A percentile compares a stretch with the other conserved stretches of the same genome.
Conservation (phyloP, 1,140 invertebrate genomes). For the Drosophila elegans region DNA sequence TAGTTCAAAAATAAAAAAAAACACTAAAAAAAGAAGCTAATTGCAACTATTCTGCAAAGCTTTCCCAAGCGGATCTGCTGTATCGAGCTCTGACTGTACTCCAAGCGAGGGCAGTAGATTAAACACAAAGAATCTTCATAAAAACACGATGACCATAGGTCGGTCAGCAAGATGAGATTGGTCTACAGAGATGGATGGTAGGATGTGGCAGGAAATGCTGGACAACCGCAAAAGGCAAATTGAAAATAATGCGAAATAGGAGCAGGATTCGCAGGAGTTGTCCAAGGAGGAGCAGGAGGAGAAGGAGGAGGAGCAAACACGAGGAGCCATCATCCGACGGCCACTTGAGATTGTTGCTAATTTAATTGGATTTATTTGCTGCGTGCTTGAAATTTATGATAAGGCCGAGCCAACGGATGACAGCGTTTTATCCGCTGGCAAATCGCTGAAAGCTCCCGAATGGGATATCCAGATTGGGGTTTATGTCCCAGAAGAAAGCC, state of each 20-base stretch:
- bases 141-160: constrained; percentile 31
- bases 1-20: too few relatives aligned
- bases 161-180: constrained; percentile 20
- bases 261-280: neutral
- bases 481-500: constrained; percentile 19
- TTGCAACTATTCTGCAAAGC: too few relatives aligned
- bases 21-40: too few relatives aligned
- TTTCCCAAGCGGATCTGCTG: too few relatives aligned
- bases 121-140: constrained; percentile 29
- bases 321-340: constrained; percentile 27
- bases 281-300: neutral
- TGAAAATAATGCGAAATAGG: constrained; percentile 59
- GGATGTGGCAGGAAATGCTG: constrained; percentile 1
- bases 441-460: constrained; percentile 39
- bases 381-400: constrained; percentile 60
- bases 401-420: constrained; percentile 16
- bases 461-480: constrained; percentile 39
- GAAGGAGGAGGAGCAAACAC: neutral
- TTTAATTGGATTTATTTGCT: constrained; percentile 66
- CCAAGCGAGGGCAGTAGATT: constrained; percentile 1
- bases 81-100: neutral
- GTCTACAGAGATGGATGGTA: constrained; percentile 6
- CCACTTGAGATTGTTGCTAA: constrained; percentile 64
- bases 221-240: constrained; percentile 50
- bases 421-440: constrained; percentile 27